phyloP scores from a whole-genome alignment of 2,113 vertebrate genomes.

The Gallinago paraguaiae region DNA sequence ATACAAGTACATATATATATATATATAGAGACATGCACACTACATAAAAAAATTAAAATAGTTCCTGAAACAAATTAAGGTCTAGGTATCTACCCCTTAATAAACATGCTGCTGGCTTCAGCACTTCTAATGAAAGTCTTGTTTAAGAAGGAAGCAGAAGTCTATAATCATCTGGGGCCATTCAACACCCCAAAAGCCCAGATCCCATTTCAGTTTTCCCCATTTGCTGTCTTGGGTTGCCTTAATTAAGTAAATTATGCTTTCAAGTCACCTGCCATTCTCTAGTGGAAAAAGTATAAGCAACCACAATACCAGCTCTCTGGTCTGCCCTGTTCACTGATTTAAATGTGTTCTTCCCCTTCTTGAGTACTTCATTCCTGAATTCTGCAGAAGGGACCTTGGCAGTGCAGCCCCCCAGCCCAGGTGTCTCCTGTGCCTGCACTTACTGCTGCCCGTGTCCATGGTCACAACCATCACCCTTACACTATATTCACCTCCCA shows the following conservation, averaged over 20 bases:
- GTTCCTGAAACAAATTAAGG: background rate
- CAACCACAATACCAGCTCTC: background rate
- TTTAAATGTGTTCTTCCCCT: background rate
- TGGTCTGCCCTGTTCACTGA: background rate
- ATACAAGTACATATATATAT: background rate
- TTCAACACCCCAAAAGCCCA: background rate
- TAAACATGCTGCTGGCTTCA: background rate
- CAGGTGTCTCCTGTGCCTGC: rapidly evolving
- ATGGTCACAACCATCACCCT: rapidly evolving
- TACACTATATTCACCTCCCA: rapidly evolving
- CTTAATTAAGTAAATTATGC: background rate
- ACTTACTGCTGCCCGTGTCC: background rate
- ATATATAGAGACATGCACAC: background rate
- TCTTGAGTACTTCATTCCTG: background rate
- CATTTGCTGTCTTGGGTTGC: background rate
- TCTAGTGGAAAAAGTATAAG: background rate
- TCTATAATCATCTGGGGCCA: background rate
- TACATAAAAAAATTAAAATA: background rate
- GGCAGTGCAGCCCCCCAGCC: too few relatives aligned
- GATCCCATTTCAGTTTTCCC: background rate
- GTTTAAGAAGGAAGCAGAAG: background rate
- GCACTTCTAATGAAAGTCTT: background rate
- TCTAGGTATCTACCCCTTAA: background rate
- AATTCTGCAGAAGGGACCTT: rapidly evolving
- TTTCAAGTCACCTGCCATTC: background rate